Percentiles rank a stretch among this genome's conserved stretches.
phyloP scores from a whole-genome alignment of 2,888 invertebrate genomes.

The Drosophila picticornis region DNA sequence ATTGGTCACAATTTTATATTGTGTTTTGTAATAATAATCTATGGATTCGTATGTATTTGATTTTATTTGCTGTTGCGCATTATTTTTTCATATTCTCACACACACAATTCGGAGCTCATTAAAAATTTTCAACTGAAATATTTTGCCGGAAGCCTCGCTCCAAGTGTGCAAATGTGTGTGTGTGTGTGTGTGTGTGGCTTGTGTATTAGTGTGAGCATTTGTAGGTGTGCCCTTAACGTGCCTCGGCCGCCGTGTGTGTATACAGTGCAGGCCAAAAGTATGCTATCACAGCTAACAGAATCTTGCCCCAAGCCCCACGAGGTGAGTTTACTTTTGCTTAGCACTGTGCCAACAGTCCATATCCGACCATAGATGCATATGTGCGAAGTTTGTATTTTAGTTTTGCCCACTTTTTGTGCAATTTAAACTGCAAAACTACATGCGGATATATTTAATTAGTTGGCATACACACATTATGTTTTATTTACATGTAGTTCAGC shows the following conservation, averaged over 20 bases:
- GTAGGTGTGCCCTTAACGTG: slow-evolving; percentile 24
- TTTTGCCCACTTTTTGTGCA: slow-evolving; percentile 61
- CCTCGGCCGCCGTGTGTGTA: slow-evolving; percentile 29
- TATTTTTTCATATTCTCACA: slow-evolving; percentile 38
- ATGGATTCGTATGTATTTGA: slow-evolving; percentile 29
- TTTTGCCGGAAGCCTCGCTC: slow-evolving; percentile 71
- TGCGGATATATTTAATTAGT: slow-evolving; percentile 78
- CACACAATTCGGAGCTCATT: slow-evolving; percentile 75
- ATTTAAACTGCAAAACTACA: slow-evolving; percentile 70
- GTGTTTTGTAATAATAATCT: slow-evolving; percentile 40
- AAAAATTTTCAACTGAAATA: slow-evolving; percentile 82
- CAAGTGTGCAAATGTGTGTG: slow-evolving; percentile 33
- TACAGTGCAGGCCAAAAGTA: slow-evolving; percentile 56
- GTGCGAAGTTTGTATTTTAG: slow-evolving; percentile 57
- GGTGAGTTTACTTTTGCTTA: slow-evolving; percentile 15
- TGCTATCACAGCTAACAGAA: slow-evolving; percentile 12
- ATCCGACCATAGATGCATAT: slow-evolving; percentile 8
- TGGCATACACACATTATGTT: slow-evolving; percentile 60
- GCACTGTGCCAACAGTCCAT: slow-evolving; percentile 26
- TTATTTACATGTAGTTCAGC: slow-evolving; percentile 46
- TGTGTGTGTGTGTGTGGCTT: slow-evolving; percentile 11
- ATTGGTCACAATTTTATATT: slow-evolving; percentile 19
- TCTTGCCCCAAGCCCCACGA: slow-evolving; percentile 1
- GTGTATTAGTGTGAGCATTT: slow-evolving; percentile 10
- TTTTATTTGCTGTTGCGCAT: slow-evolving; percentile 28